Evolutionary conservation across 2,888 invertebrate genomes (phyloP).

Genomic region (Acronicta psi): DNA sequence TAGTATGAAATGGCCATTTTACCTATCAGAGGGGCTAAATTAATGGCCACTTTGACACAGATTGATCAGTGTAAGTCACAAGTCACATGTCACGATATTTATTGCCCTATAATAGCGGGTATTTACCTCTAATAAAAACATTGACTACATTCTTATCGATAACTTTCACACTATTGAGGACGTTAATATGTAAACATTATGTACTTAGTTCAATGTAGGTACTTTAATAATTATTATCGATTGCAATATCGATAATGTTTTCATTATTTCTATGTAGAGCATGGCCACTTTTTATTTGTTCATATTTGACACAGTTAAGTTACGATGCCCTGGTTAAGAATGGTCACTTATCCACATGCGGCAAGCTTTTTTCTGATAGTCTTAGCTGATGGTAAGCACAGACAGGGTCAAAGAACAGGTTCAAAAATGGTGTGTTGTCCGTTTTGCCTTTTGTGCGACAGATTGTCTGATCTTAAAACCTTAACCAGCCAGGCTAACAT

Average conservation of each 20-base stretch:
- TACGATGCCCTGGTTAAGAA: neutral
- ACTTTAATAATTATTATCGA: conserved; percentile 25
- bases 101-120: neutral
- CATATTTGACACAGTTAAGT: conserved; percentile 3
- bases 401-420: too few species aligned
- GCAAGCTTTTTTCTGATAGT: neutral
- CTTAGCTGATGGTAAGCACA: too few species aligned
- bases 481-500: too few species aligned
- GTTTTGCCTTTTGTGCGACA: too few species aligned
- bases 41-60: too few species aligned
- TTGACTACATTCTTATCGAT: neutral
- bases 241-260: conserved; percentile 41
- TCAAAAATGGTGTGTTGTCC: too few species aligned
- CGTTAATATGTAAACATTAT: conserved; percentile 11
- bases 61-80: too few species aligned
- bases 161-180: conserved; percentile 28
- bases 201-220: neutral
- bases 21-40: too few species aligned
- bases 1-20: too few species aligned
- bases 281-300: conserved; percentile 28
- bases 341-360: neutral
- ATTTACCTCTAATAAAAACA: conserved; percentile 2
- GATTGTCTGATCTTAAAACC: too few species aligned
- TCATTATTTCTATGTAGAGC: conserved; percentile 34
- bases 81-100: neutral